Percentiles rank a stretch among this genome's conserved stretches.
Conservation (phyloP, 2,888 invertebrate species). For the Drosophila borborema region DNA sequence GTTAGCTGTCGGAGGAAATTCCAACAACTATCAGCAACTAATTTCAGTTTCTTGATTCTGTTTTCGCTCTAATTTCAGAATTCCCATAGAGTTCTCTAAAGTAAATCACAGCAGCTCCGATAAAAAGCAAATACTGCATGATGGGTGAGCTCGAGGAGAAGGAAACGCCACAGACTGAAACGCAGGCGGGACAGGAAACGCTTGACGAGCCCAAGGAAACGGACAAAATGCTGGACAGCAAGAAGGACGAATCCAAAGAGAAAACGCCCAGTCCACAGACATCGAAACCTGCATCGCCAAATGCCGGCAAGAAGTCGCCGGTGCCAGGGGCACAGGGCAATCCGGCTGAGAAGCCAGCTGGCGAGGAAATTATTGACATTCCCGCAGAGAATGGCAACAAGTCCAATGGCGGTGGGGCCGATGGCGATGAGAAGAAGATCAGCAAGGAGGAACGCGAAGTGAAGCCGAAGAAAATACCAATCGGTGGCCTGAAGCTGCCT, state of each 20-base stretch:
- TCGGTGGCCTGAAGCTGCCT: conserved; percentile 95
- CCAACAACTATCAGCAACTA: neutral
- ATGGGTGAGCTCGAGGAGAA: conserved; percentile 85
- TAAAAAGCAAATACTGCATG: conserved; percentile 14
- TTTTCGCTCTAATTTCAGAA: conserved; percentile 39
- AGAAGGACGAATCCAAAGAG: conserved; percentile 69
- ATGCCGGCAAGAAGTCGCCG: conserved; percentile 66
- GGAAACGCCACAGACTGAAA: conserved; percentile 83
- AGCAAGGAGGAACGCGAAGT: conserved; percentile 90
- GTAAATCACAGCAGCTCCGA: conserved; percentile 2
- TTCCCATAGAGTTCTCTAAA: conserved; percentile 64
- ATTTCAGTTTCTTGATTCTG: neutral
- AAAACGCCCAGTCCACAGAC: conserved; percentile 70
- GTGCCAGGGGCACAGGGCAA: conserved; percentile 17
- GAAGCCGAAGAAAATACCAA: conserved; percentile 93
- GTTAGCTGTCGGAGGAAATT: conserved; percentile 27
- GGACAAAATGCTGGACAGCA: conserved; percentile 84
- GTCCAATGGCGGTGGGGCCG: conserved; percentile 34
- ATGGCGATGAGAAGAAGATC: conserved; percentile 79
- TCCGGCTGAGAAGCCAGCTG: conserved; percentile 51
- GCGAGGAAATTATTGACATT: conserved; percentile 84
- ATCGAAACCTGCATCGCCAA: conserved; percentile 76
- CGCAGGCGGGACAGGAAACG: conserved; percentile 74
- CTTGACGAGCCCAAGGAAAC: conserved; percentile 85
- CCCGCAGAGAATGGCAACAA: conserved; percentile 74